phyloP scores from a whole-genome alignment of 2,888 invertebrate species.

The Dryocosmus kuriphilus region DNA sequence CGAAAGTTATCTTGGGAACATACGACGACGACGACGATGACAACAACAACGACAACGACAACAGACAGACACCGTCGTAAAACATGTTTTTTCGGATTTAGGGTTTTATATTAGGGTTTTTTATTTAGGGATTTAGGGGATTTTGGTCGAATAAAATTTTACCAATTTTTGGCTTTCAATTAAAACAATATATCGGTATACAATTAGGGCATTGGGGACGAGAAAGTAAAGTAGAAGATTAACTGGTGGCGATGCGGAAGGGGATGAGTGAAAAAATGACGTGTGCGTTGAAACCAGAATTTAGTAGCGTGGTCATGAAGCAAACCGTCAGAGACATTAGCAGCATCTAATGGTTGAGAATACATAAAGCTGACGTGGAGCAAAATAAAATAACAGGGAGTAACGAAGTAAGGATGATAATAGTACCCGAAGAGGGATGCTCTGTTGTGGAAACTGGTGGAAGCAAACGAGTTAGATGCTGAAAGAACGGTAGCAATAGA shows the following conservation, averaged over 20 bases:
- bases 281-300: constrained; percentile 8
- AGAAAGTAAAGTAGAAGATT: constrained; percentile 7
- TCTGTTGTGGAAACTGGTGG: constrained; percentile 43
- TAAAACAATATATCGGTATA: neutral
- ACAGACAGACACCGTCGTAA: too few species aligned
- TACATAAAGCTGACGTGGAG: constrained; percentile 57
- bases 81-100: too few species aligned
- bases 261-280: constrained; percentile 17
- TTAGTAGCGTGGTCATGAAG: constrained; percentile 52
- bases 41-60: too few species aligned
- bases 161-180: too few species aligned
- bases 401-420: constrained; percentile 61
- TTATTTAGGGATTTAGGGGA: too few species aligned
- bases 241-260: neutral
- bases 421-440: constrained; percentile 44
- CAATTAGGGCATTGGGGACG: neutral
- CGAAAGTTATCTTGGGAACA: too few species aligned
- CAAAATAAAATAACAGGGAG: constrained; percentile 58
- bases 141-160: too few species aligned
- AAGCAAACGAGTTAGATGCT: constrained; percentile 42
- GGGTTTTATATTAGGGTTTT: too few species aligned
- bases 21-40: too few species aligned
- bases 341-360: constrained; percentile 61
- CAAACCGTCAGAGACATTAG: constrained; percentile 58
- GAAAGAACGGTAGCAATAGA: constrained; percentile 46